Conservation (phyloP, 2,888 invertebrate species). For the Phytoseiulus persimilis region DNA sequence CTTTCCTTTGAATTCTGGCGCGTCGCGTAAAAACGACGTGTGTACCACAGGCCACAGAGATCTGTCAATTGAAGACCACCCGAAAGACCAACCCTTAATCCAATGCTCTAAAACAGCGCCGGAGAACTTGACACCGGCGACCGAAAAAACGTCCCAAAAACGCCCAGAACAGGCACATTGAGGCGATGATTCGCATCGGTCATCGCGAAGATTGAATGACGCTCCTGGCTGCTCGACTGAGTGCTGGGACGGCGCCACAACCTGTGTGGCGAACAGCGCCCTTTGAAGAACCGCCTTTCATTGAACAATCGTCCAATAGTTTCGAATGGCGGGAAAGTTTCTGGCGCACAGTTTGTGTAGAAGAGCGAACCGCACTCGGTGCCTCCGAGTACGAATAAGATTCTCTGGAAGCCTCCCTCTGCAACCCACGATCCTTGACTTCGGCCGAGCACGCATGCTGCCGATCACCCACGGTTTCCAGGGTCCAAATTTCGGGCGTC, state of each 20-base stretch:
- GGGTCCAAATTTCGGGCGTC: too few relatives aligned
- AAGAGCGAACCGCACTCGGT: neutral
- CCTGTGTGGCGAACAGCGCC: neutral
- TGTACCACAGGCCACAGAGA: neutral
- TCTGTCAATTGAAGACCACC: neutral
- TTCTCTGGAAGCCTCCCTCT: too few relatives aligned
- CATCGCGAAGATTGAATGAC: constrained; percentile 5
- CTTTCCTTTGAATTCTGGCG: neutral
- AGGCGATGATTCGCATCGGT: constrained; percentile 5
- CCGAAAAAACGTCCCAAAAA: constrained; percentile 5
- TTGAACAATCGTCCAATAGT: neutral
- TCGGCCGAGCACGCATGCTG: too few relatives aligned
- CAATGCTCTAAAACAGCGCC: neutral
- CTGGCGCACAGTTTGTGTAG: neutral
- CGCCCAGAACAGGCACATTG: neutral
- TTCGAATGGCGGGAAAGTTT: neutral
- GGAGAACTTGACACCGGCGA: neutral
- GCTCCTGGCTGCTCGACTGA: neutral
- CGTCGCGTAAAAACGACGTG: neutral
- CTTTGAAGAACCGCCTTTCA: neutral
- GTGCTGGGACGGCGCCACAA: neutral
- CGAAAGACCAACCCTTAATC: neutral
- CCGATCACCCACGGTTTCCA: too few relatives aligned
- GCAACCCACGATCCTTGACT: too few relatives aligned
- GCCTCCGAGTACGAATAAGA: too few relatives aligned